Conservation (phyloP, 2,113 vertebrate species). For the Oophaga pumilio region DNA sequence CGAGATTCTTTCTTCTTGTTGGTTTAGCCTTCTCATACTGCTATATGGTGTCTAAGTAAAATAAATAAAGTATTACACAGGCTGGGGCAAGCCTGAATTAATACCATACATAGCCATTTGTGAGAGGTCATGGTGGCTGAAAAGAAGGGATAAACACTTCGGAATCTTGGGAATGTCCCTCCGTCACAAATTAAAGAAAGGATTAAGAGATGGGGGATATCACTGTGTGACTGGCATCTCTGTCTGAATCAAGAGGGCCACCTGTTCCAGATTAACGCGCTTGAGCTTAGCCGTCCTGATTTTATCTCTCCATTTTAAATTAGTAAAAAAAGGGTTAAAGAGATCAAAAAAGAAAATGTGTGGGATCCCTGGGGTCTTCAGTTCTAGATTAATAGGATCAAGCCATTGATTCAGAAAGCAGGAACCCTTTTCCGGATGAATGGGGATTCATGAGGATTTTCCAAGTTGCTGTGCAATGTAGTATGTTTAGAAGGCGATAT, state of each 20-base stretch:
- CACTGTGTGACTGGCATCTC: conserved; percentile 45
- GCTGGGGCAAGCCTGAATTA: conserved; percentile 39
- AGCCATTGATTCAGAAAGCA: conserved; percentile 10
- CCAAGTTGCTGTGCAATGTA: neutral
- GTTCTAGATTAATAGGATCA: conserved; percentile 31
- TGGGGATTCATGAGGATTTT: conserved; percentile 15
- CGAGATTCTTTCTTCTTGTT: neutral
- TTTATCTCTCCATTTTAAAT: conserved; percentile 36
- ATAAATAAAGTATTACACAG: conserved; percentile 45
- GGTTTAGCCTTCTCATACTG: neutral
- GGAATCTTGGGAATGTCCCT: conserved; percentile 53
- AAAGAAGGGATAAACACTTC: conserved; percentile 47
- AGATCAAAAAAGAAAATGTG: conserved; percentile 20
- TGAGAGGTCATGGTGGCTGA: conserved; percentile 49
- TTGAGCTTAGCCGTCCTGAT: neutral
- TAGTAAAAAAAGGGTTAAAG: conserved; percentile 15
- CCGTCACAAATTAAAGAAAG: conserved; percentile 50
- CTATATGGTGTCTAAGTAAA: neutral
- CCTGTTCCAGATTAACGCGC: conserved; percentile 55
- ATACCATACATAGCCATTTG: conserved; percentile 44
- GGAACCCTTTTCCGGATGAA: conserved; percentile 18
- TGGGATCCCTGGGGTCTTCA: conserved; percentile 19
- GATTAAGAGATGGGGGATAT: conserved; percentile 50
- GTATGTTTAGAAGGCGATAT: neutral
- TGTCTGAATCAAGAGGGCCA: conserved; percentile 47